Percentiles rank a stretch among this genome's conserved stretches.
These are phyloP conservation scores for Drosophila pallidifrons DNA, from an alignment of 1,140 invertebrate species.

Conservation along the genomic window DNA sequence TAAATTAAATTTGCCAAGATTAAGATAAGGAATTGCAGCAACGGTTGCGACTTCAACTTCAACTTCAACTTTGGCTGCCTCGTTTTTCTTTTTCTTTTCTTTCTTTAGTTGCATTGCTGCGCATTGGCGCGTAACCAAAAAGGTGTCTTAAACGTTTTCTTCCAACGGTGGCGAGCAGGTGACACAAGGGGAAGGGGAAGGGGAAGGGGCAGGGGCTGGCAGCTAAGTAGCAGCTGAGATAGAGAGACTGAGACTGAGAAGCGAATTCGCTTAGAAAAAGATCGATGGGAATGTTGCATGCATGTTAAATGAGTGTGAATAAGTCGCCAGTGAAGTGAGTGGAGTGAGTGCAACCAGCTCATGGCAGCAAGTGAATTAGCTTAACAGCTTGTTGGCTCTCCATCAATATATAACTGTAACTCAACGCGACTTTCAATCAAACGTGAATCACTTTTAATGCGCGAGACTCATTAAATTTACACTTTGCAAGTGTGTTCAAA, in stretches of 20 bases:
- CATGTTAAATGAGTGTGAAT: constrained; percentile 47
- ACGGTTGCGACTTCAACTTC: constrained; percentile 4
- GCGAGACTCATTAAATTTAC: neutral
- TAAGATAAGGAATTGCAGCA: constrained; percentile 76
- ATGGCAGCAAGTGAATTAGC: constrained; percentile 29
- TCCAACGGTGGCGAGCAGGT: constrained; percentile 12
- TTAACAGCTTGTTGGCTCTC: constrained; percentile 18
- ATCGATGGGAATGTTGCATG: constrained; percentile 49
- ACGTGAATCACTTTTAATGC: neutral
- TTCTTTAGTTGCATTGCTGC: constrained; percentile 44
- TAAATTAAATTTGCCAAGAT: constrained; percentile 82
- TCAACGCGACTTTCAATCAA: neutral
- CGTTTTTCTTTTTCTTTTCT: neutral
- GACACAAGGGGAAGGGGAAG: neutral
- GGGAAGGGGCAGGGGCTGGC: neutral
- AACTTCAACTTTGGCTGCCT: too few species aligned
- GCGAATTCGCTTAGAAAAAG: constrained; percentile 32
- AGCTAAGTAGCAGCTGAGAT: constrained; percentile 20
- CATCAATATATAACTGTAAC: neutral
- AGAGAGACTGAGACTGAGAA: neutral
- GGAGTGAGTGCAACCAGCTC: constrained; percentile 3
- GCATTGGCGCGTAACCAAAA: constrained; percentile 69
- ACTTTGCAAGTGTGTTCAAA: neutral
- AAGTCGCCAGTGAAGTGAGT: constrained; percentile 7
- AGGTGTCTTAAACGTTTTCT: constrained; percentile 79